A percentile compares a stretch with the other conserved stretches of the same genome.
Conservation (phyloP, 2,888 invertebrate genomes). For the Dynastes maya region DNA sequence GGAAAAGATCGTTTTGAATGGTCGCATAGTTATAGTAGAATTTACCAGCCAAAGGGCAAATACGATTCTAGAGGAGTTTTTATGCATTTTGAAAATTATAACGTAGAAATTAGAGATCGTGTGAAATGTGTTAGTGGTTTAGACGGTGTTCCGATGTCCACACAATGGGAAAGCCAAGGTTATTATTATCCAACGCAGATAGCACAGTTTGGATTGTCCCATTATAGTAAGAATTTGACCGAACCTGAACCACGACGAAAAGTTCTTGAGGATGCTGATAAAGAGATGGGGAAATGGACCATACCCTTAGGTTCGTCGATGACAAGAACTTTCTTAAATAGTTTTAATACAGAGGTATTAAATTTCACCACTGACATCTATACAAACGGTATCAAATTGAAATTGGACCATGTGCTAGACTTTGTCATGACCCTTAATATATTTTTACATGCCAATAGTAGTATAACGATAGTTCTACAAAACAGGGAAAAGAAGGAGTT, state of each 20-base stretch:
- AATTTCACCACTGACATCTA: constrained; percentile 83
- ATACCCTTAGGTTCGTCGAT: constrained; percentile 81
- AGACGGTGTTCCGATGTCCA: constrained; percentile 96
- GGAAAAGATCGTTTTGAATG: constrained; percentile 91
- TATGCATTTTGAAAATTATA: constrained; percentile 98
- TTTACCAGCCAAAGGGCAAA: constrained; percentile 89
- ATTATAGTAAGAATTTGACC: constrained; percentile 95
- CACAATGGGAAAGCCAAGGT: constrained; percentile 96
- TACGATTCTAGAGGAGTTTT: constrained; percentile 94
- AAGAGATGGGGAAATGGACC: constrained; percentile 80
- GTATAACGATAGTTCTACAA: constrained; percentile 85
- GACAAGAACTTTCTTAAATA: constrained; percentile 76
- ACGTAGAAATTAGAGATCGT: constrained; percentile 95
- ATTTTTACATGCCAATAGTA: constrained; percentile 84
- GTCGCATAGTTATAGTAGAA: constrained; percentile 94
- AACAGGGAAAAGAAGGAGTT: constrained; percentile 84
- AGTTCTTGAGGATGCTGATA: constrained; percentile 84
- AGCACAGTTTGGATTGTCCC: constrained; percentile 97
- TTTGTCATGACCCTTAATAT: constrained; percentile 85
- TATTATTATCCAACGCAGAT: constrained; percentile 99
- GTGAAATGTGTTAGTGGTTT: constrained; percentile 96
- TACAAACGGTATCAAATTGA: constrained; percentile 79
- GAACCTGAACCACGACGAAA: constrained; percentile 86
- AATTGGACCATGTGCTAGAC: constrained; percentile 80
- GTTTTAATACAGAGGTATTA: constrained; percentile 76